These are phyloP conservation scores for Phyllotis vaccarum DNA, from an alignment of 2,797 vertebrate species.

Conservation along the genomic window DNA sequence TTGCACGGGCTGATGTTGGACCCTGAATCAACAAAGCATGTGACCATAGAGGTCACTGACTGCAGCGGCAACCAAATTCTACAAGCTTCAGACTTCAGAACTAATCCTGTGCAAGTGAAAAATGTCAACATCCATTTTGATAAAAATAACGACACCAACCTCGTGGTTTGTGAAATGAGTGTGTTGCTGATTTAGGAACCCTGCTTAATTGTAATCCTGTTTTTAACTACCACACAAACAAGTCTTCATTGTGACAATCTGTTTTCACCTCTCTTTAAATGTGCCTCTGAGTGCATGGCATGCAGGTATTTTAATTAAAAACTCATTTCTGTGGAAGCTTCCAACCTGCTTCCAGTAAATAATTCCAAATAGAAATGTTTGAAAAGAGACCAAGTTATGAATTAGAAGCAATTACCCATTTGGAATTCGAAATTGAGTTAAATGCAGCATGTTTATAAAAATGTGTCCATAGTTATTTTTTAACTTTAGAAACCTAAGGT, in stretches of 20 bases:
- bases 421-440: conserved; percentile 73
- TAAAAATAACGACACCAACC: conserved; percentile 47
- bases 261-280: conserved; percentile 69
- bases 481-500: conserved; percentile 77
- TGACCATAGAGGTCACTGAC: not conserved
- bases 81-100: not conserved
- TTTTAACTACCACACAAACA: conserved; percentile 48
- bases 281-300: conserved; percentile 30
- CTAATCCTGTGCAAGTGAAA: not conserved
- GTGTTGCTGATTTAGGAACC: conserved; percentile 34
- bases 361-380: conserved; percentile 68
- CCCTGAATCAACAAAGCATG: not conserved
- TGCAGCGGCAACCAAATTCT: not conserved
- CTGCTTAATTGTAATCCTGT: conserved; percentile 60
- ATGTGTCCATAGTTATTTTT: conserved; percentile 75
- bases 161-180: conserved; percentile 39
- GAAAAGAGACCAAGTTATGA: conserved; percentile 60
- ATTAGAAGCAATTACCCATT: conserved; percentile 74
- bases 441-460: conserved; percentile 61
- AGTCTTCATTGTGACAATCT: conserved; percentile 20
- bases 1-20: not conserved
- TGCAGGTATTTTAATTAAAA: conserved; percentile 75
- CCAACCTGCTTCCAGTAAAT: conserved; percentile 70
- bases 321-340: conserved; percentile 56
- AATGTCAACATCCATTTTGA: conserved; percentile 46